Conservation (phyloP, 2,888 invertebrate genomes). For the Eristalis intricaria region DNA sequence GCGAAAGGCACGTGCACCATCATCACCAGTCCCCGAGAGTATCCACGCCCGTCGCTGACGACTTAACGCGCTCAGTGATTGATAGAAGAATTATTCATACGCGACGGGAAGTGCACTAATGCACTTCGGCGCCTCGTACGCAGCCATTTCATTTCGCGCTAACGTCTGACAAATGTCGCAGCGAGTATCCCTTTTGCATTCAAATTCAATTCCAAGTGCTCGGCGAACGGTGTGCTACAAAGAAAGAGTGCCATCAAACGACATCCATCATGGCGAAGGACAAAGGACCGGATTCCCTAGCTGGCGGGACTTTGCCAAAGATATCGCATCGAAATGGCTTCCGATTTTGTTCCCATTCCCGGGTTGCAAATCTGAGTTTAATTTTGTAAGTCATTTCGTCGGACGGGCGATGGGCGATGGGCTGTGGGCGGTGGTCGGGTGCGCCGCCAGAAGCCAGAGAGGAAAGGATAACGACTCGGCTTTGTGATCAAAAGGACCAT, state of each 20-base stretch:
- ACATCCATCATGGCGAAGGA: constrained; percentile 15
- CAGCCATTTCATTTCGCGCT: background rate
- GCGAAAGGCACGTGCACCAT: background rate
- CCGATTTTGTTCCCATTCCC: background rate
- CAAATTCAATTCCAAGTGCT: background rate
- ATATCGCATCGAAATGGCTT: background rate
- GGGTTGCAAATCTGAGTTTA: constrained; percentile 16
- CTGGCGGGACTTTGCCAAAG: background rate
- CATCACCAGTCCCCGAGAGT: background rate
- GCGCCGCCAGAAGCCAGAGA: too few relatives aligned
- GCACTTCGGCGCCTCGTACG: background rate
- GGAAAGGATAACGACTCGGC: constrained; percentile 4
- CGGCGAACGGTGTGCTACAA: background rate
- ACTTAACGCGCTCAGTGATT: constrained; percentile 12
- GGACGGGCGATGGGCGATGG: background rate
- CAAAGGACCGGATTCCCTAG: background rate
- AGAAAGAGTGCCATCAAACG: background rate
- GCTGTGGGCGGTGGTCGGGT: background rate
- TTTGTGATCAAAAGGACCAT: constrained; percentile 30
- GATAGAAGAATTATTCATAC: constrained; percentile 29
- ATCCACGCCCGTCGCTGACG: background rate
- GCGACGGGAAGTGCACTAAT: constrained; percentile 21
- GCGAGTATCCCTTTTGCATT: background rate
- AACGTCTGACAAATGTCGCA: constrained; percentile 4
- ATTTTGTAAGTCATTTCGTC: constrained; percentile 6